A percentile compares a stretch with the other conserved stretches of the same genome.
Conservation (phyloP, 2,113 vertebrate species). For the Callithrix jacchus region DNA sequence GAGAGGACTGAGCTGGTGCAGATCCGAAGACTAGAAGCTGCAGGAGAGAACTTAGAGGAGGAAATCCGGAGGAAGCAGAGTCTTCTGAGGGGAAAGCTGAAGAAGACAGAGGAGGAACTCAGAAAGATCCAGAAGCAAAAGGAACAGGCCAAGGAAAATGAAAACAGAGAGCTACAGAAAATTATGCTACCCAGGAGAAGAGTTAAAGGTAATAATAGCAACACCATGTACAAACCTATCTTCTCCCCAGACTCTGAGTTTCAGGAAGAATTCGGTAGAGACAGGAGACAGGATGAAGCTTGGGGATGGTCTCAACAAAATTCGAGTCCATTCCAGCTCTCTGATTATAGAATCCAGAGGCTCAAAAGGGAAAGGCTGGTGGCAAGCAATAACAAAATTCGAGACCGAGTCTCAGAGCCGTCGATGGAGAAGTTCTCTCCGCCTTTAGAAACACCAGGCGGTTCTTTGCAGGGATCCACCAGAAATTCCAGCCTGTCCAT, state of each 20-base stretch:
- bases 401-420: neutral
- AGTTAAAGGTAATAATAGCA: neutral
- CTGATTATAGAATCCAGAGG: constrained; percentile 59
- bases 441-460: constrained; percentile 48
- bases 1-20: constrained; percentile 51
- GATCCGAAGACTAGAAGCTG: constrained; percentile 81
- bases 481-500: neutral
- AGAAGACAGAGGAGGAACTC: constrained; percentile 82
- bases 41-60: constrained; percentile 72
- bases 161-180: constrained; percentile 49
- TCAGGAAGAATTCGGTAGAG: neutral
- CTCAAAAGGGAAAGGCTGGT: constrained; percentile 75
- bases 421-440: neutral
- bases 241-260: neutral
- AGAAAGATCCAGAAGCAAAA: constrained; percentile 83
- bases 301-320: constrained; percentile 46
- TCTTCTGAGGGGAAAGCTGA: constrained; percentile 87
- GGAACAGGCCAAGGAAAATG: constrained; percentile 64
- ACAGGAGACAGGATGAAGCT: neutral
- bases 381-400: constrained; percentile 74
- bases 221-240: neutral
- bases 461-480: neutral
- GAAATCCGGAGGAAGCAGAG: constrained; percentile 86
- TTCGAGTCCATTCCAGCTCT: constrained; percentile 25
- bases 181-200: neutral